These are phyloP conservation scores for Dicyrtomina minuta DNA, from an alignment of 2,888 invertebrate species.

Conservation along the genomic window DNA sequence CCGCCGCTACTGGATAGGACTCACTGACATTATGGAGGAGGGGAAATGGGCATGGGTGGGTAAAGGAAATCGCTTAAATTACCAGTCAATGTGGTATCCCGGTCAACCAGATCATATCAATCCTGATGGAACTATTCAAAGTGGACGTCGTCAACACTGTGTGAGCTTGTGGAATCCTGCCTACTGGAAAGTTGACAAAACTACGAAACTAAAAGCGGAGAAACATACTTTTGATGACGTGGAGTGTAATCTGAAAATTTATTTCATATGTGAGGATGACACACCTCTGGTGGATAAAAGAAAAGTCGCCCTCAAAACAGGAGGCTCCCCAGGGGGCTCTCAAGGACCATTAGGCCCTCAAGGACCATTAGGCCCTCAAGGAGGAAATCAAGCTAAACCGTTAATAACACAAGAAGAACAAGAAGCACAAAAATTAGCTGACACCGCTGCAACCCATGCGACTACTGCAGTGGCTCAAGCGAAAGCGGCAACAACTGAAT, in stretches of 20 bases:
- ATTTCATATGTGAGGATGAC: constrained; percentile 21
- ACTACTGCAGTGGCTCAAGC: too few species aligned
- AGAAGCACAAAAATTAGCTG: too few species aligned
- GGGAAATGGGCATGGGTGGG: constrained; percentile 19
- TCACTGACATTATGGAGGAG: constrained; percentile 24
- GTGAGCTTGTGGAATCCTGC: constrained; percentile 19
- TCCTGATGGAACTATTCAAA: not conserved
- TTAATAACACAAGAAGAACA: too few species aligned
- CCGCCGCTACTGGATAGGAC: too few species aligned
- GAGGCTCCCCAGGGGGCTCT: too few species aligned
- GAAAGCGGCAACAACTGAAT: too few species aligned
- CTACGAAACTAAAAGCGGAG: not conserved
- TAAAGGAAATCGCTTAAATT: not conserved
- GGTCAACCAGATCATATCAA: not conserved
- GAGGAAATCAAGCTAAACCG: too few species aligned
- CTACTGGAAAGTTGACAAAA: constrained; percentile 6
- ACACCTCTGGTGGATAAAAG: too few species aligned
- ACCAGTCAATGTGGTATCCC: not conserved
- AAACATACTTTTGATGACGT: constrained; percentile 21
- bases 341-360: too few species aligned
- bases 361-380: too few species aligned
- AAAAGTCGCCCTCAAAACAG: too few species aligned
- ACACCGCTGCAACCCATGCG: too few species aligned
- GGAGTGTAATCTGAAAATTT: constrained; percentile 4
- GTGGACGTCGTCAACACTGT: constrained; percentile 11